Percentiles rank a stretch among this genome's conserved stretches.
Evolutionary conservation across 2,888 invertebrate genomes (phyloP).

Genomic region (Deladenus siricidicola): DNA sequence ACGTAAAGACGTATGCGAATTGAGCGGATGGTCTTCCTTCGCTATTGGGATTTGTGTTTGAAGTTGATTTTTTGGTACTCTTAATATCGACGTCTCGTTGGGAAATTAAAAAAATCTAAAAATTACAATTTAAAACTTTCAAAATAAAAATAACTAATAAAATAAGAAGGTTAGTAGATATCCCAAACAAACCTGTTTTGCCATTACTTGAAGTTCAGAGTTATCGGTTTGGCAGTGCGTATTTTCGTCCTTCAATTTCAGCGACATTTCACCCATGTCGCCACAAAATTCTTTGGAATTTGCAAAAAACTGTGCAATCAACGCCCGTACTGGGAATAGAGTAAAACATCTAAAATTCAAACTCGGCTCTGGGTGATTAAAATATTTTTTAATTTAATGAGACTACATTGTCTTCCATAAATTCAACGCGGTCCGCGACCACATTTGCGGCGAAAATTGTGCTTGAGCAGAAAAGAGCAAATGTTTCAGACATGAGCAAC

Average conservation of each 20-base stretch:
- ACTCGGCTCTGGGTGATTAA: too few relatives aligned
- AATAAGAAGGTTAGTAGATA: background rate
- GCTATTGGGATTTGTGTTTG: background rate
- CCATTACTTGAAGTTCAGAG: constrained; percentile 23
- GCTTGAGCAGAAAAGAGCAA: constrained; percentile 16
- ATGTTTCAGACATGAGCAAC: constrained; percentile 54
- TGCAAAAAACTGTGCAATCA: constrained; percentile 79
- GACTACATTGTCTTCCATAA: constrained; percentile 25
- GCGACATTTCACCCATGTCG: constrained; percentile 34
- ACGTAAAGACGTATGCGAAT: constrained; percentile 22
- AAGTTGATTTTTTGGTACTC: background rate
- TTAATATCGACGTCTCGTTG: background rate
- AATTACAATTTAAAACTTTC: background rate
- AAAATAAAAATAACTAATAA: background rate
- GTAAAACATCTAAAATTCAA: constrained; percentile 62
- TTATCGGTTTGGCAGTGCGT: background rate
- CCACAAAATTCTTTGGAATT: constrained; percentile 82
- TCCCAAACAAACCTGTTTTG: constrained; percentile 15
- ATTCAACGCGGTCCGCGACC: constrained; percentile 73
- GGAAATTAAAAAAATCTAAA: background rate
- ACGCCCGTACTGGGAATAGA: constrained; percentile 74
- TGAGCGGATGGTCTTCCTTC: background rate
- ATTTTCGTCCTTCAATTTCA: constrained; percentile 15
- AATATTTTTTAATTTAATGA: too few relatives aligned
- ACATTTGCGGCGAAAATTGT: constrained; percentile 68